Evolutionary conservation across 2,888 invertebrate species (phyloP), one percentile per base, ranked within the genome.

Genomic region (Tetrapedia diversipes): DNA sequence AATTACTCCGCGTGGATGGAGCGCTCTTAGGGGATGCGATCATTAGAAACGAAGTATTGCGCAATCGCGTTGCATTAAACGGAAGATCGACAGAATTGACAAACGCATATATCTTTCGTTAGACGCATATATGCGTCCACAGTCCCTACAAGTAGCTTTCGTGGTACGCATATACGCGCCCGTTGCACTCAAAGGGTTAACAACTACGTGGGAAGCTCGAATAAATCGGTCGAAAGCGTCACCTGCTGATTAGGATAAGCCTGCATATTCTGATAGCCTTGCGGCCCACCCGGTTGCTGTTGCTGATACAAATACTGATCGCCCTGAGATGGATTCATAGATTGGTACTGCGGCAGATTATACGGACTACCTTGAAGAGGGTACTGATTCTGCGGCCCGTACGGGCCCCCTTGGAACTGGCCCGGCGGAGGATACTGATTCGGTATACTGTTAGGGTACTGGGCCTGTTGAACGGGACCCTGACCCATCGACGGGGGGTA

Each of bases 171-270:
- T n/a, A n/a, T n/a, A n/a, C n/a, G n/a, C n/a, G n/a, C n/a, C n/a
- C n/a, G n/a, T n/a, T n/a, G n/a, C n/a, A n/a, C n/a, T n/a, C n/a
- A n/a, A n/a, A n/a, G n/a, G n/a, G n/a, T n/a, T n/a, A n/a, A n/a
- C n/a, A n/a, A n/a, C n/a, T n/a, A n/a, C n/a, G n/a, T n/a, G 22
- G 10, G 0, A 22, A 32, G 32, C 32, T 7, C 7, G 19, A 34
- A 34, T 34, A 39, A 37, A 10, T 47, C n/a, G n/a, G n/a, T n/a
- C n/a, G 29, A 24, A 10, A 11, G 37, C 4, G 29, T 88, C 84
- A 90, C 87, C 85, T 91, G 91, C 73, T 89, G 89, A 86, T 80
- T 86, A 39, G 86, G 77, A 80, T 88, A 91, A 76, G 80, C 82
- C 60, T 88, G 88, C 63, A 89, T 87, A 80, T 87, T 89, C 70